Evolutionary conservation across 2,888 invertebrate genomes (phyloP).

Genomic region (Hypomecis atomaria): DNA sequence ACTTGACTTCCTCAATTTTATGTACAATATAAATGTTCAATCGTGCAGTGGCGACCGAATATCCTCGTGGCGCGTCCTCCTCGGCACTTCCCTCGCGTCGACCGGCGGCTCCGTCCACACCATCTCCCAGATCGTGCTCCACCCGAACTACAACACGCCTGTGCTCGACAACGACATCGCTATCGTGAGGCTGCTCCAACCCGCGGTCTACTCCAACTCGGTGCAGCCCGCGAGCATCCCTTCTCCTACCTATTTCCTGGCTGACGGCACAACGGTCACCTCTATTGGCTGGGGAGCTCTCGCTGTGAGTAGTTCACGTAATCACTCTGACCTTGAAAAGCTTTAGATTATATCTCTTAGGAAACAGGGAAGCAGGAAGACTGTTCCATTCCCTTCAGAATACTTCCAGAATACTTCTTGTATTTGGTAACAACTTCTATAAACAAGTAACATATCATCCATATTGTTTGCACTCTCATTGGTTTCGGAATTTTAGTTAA

Average conservation of each 20-base stretch:
- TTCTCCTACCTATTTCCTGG: slow-evolving; percentile 45
- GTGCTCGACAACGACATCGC: slow-evolving; percentile 55
- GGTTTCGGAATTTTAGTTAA: no score
- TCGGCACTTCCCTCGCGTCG: slow-evolving; percentile 49
- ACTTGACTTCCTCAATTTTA: no score
- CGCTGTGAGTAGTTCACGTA: slow-evolving; percentile 53
- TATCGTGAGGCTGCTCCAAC: slow-evolving; percentile 49
- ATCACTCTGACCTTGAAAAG: no score
- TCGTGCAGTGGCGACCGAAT: slow-evolving; percentile 52
- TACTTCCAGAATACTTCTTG: no score
- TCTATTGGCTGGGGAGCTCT: slow-evolving; percentile 60
- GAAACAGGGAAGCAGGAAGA: no score
- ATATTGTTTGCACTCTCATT: no score
- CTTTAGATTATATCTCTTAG: no score
- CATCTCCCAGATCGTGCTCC: slow-evolving; percentile 45
- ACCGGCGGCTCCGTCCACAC: slow-evolving; percentile 47
- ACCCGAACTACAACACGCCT: slow-evolving; percentile 45
- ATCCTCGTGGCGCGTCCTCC: slow-evolving; percentile 52
- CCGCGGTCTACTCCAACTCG: slow-evolving; percentile 40
- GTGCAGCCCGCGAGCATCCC: slow-evolving; percentile 52
- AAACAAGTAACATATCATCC: no score
- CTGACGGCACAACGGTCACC: slow-evolving; percentile 44
- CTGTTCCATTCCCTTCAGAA: no score
- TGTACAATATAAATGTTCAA: not conserved
- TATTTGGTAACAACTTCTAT: no score